Evolutionary conservation across 1,140 invertebrate genomes (phyloP), one percentile per base, ranked within the genome.

Genomic region (Sinonovacula constricta): DNA sequence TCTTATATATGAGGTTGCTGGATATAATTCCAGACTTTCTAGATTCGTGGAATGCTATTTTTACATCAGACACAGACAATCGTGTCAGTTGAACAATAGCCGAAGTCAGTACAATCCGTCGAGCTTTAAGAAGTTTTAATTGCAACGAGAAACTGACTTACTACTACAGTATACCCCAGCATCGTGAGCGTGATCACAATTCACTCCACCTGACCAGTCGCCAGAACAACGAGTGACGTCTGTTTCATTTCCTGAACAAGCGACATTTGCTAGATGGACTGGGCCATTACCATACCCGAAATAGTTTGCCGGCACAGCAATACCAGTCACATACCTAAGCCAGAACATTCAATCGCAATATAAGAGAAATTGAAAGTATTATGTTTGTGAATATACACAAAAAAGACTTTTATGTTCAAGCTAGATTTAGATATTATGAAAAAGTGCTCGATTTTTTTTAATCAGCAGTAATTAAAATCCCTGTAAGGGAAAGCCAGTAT

Each of bases 281-380:
- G 75, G 75, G 36, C 75, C 75, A 33, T 70, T 65, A 33, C 75
- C 75, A 33, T 62, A 45, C 3, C 75, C 75, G 33, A 78, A 78
- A 31, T 69, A 69, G 0, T 54, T 62, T 12, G 54, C 66, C 5
- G 28, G 10, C 0, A 78, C 45, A 7, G 75, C 75, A 15, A 36
- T 33, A 1, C 75, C 75, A 26, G 39, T 30, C 0, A 70, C 75
- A 24, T 34, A n/a, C 3, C 75, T 78, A 28, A 31, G 63, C 7
- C 39, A 45, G 39, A 10, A 45, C 7, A 18, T 45, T 45, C 18
- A n/a, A n/a, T n/a, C n/a, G n/a, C n/a, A n/a, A n/a, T n/a, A n/a
- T n/a, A n/a, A n/a, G n/a, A n/a, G n/a, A n/a, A n/a, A n/a, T n/a
- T n/a, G n/a, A n/a, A n/a, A n/a, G n/a, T n/a, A n/a, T n/a, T n/a